Evolutionary conservation across 2,888 invertebrate species (phyloP).

Genomic region (Brenthis daphne): DNA sequence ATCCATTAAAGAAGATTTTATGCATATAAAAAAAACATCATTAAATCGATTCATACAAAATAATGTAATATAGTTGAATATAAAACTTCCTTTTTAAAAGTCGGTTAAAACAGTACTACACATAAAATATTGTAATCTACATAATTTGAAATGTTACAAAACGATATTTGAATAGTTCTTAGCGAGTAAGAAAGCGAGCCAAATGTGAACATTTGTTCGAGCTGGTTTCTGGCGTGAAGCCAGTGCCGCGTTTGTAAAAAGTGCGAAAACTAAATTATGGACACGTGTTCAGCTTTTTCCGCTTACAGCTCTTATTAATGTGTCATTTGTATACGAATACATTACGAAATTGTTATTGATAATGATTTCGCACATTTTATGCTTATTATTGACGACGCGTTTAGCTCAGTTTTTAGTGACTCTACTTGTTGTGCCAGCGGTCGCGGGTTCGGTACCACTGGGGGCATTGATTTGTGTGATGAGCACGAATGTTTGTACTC

Average conservation of each 20-base stretch:
- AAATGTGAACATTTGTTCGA: constrained; percentile 26
- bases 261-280: constrained; percentile 9
- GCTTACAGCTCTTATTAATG: background rate
- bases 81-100: background rate
- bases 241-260: constrained; percentile 6
- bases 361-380: no score
- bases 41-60: no score
- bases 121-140: background rate
- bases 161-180: constrained; percentile 22
- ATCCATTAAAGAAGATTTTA: no score
- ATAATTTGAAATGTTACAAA: constrained; percentile 7
- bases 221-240: constrained; percentile 15
- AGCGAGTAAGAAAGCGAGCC: constrained; percentile 13
- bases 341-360: no score
- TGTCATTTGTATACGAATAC: background rate
- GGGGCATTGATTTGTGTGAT: no score
- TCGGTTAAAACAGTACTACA: no score
- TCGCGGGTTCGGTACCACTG: no score
- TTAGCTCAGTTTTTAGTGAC: no score
- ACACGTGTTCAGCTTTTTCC: constrained; percentile 14
- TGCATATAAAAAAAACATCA: no score
- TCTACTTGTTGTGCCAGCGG: no score
- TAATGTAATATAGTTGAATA: background rate
- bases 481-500: no score
- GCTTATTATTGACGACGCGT: no score